Evolutionary conservation across 2,888 invertebrate genomes (phyloP), one percentile per base, ranked within the genome.

Genomic region (Monochamus alternatus): DNA sequence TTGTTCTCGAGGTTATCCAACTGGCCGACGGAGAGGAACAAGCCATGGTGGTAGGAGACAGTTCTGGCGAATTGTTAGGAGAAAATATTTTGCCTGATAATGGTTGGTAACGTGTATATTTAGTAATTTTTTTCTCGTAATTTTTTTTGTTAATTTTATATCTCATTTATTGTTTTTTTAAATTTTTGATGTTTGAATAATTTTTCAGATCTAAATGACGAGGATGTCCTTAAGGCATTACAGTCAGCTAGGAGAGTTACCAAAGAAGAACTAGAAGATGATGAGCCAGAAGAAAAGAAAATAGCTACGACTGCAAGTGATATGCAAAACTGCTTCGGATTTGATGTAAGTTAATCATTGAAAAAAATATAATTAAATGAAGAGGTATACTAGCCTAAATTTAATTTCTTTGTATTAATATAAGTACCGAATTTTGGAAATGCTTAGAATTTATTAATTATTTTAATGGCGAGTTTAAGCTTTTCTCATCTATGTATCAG

Each of bases 1-100:
- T 97, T 66, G 96, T 97, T n/a, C 90, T 97, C 12, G 96, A 97
- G 89, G 96, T 97, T 9, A 95, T 97, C 62, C 95, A 96, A 83
- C 88, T 95, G 59, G 92, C 91, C 30, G 91, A 91, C 80, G 94
- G 94, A 70, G 94, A 94, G 81, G 94, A 93, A 79, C 90, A 91
- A 5, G 92, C 93, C 68, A 90, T 90, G 87, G 92, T 93, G 60
- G 92, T 93, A 0, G 91, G 89, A 14, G 89, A 47, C 88, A 89
- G 47, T 87, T 88, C 0, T 58, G 90, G 88, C 1, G 90, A 90
- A 9, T 89, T 90, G 5, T 88, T 90, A 5, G 87, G 88, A 8
- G 89, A 89, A 32, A 89, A 89, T 52, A 86, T 89, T 59, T 84
- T 89, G 43, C 89, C 89, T 63, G 83, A 87, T 82, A 80, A 86